Conservation (phyloP, 2,888 invertebrate species). For the Perizoma flavofasciatum region DNA sequence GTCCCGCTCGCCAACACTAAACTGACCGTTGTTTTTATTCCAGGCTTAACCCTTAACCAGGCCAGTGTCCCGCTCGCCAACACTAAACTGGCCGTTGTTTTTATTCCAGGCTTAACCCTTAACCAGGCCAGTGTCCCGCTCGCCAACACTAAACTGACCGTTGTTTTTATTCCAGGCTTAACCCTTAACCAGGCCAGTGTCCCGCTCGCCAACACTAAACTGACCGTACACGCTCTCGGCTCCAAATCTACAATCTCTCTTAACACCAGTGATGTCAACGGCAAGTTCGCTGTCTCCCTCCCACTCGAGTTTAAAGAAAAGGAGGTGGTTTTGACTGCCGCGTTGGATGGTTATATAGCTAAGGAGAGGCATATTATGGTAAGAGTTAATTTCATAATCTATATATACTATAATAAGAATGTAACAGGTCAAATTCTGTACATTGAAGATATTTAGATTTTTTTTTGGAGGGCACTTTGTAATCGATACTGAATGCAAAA, state of each 20-base stretch:
- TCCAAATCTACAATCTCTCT: conserved; percentile 53
- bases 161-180: conserved; percentile 84
- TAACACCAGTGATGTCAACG: conserved; percentile 66
- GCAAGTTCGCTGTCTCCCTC: conserved; percentile 76
- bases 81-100: conserved; percentile 77
- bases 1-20: conserved; percentile 81
- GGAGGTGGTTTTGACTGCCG: conserved; percentile 80
- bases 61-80: conserved; percentile 83
- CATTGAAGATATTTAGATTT: no score
- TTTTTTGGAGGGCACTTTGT: no score
- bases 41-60: conserved; percentile 85
- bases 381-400: no score
- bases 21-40: conserved; percentile 68
- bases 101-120: conserved; percentile 83
- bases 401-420: no score
- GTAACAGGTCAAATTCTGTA: no score
- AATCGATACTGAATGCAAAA: no score
- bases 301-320: conserved; percentile 68
- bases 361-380: conserved; percentile 78
- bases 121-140: conserved; percentile 85
- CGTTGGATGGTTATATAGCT: conserved; percentile 84
- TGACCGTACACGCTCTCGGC: conserved; percentile 72
- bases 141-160: conserved; percentile 71
- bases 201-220: conserved; percentile 78
- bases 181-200: conserved; percentile 84